A percentile compares a stretch with the other conserved stretches of the same genome.
Evolutionary conservation across 2,888 invertebrate genomes (phyloP).

Genomic region (Dromius quadrimaculatus): DNA sequence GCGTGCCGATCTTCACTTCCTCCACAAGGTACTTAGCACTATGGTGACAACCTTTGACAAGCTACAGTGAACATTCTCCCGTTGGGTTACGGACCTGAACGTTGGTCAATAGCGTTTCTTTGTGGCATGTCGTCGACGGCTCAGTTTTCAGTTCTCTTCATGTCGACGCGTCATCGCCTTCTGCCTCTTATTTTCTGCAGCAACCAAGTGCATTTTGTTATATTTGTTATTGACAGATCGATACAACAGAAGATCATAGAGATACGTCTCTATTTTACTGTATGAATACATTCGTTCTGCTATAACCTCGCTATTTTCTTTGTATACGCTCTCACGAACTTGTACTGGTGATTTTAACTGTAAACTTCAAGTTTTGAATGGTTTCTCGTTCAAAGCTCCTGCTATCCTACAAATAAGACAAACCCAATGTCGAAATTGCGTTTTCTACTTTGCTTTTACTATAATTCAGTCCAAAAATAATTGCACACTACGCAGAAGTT

Average conservation of each 20-base stretch:
- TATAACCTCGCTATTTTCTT: slow-evolving; percentile 35
- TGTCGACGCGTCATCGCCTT: neutral
- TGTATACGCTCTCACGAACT: slow-evolving; percentile 30
- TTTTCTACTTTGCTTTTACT: neutral
- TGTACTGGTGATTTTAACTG: slow-evolving; percentile 15
- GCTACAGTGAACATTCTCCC: neutral
- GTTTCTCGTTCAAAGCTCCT: slow-evolving; percentile 17
- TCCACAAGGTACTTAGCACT: neutral
- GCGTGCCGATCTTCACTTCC: slow-evolving; percentile 5
- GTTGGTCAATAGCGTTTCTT: slow-evolving; percentile 11
- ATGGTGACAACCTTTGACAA: slow-evolving; percentile 2
- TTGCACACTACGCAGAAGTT: too few relatives aligned
- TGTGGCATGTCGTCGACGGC: neutral
- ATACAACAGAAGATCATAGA: slow-evolving; percentile 23
- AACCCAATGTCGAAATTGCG: neutral
- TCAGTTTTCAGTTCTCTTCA: neutral
- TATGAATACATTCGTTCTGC: slow-evolving; percentile 46
- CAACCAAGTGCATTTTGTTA: slow-evolving; percentile 16
- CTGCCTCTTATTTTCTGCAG: neutral
- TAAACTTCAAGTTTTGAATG: slow-evolving; percentile 32
- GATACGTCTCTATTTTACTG: slow-evolving; percentile 29
- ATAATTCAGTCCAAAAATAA: too few relatives aligned
- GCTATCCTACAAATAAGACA: slow-evolving; percentile 5
- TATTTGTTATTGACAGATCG: slow-evolving; percentile 24
- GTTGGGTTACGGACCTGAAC: neutral